Base-by-base conservation (phyloP, 2,113 vertebrate species). In the Hirundichthys speculiger region DNA sequence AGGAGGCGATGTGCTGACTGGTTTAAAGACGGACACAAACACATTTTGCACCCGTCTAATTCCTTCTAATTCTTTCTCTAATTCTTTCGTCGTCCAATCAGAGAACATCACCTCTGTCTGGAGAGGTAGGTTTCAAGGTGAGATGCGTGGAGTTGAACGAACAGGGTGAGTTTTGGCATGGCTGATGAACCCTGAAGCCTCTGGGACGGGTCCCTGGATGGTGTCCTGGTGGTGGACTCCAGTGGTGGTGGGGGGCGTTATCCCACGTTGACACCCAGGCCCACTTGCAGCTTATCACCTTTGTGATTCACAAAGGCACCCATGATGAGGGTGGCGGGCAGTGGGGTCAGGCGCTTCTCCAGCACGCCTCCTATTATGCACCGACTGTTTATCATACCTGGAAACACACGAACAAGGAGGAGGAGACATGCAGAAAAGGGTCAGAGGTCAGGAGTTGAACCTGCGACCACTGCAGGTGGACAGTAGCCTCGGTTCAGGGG, bases 281-380 rank as follows among this genome's bases (percentile, higher is more conserved):
- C 97, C 21, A 97, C 96, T 53, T 98, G 96, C 79, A 98, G 93
- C 18, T 97, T 95, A 86, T 96, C 95, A 34, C 94, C 95, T 91
- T 94, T 93, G 86, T 98, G 96, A 80, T 96, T 98, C 41, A 99
- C 95, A 85, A 98, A 98, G 53, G 96, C 96, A 0, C 96, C 97
- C 42, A 99, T 94, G 18, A 96, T 95, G 5, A 99, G 89, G 6
- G 96, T 97, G 79, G 98, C 94, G 0, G 97, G 97, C 52, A 99
- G 89, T 0, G 97, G 97, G 1, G 92, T 93, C 61, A 98, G 77
- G 18, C 95, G 95, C 92, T 98, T 98, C 92, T 99, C 96, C 83
- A 99, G 75, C 30, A 98, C 94, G 0, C 92, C 96, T 69, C 96
- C 96, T 1, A 99, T 95, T 16, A 96, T 97, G 89, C 97, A 99